Evolutionary conservation across 2,888 invertebrate species (phyloP).

Genomic region (Cheilosia variabilis): DNA sequence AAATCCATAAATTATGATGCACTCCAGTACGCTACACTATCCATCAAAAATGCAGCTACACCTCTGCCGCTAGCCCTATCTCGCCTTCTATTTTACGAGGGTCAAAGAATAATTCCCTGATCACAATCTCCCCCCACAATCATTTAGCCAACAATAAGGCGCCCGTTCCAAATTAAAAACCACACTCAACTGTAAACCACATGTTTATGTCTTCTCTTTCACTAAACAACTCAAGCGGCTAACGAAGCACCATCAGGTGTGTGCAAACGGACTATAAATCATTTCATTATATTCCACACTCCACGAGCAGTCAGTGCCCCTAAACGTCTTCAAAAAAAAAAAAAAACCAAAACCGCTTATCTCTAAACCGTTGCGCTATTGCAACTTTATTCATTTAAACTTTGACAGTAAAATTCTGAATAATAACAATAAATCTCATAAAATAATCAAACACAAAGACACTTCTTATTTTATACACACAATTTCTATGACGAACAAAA

Average conservation of each 20-base stretch:
- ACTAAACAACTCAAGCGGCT: constrained; percentile 26
- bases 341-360: not conserved
- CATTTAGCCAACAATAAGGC: not conserved
- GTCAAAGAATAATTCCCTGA: too few relatives aligned
- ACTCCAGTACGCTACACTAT: too few relatives aligned
- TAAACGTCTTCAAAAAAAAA: not conserved
- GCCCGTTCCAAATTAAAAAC: constrained; percentile 21
- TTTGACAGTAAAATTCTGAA: constrained; percentile 35
- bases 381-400: constrained; percentile 20
- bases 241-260: constrained; percentile 19
- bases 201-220: constrained; percentile 22
- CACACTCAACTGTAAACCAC: constrained; percentile 11
- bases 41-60: too few relatives aligned
- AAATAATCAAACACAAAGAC: constrained; percentile 25
- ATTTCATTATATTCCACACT: constrained; percentile 13
- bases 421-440: constrained; percentile 28
- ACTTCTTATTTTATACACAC: constrained; percentile 20
- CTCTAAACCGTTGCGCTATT: constrained; percentile 3
- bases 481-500: not conserved
- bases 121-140: too few relatives aligned
- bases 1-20: too few relatives aligned
- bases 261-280: constrained; percentile 17
- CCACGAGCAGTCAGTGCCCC: constrained; percentile 1
- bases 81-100: too few relatives aligned
- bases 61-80: too few relatives aligned